Evolutionary conservation across 2,797 vertebrate genomes (phyloP), one percentile per base, ranked within the genome.

Genomic region (Platalea minor): DNA sequence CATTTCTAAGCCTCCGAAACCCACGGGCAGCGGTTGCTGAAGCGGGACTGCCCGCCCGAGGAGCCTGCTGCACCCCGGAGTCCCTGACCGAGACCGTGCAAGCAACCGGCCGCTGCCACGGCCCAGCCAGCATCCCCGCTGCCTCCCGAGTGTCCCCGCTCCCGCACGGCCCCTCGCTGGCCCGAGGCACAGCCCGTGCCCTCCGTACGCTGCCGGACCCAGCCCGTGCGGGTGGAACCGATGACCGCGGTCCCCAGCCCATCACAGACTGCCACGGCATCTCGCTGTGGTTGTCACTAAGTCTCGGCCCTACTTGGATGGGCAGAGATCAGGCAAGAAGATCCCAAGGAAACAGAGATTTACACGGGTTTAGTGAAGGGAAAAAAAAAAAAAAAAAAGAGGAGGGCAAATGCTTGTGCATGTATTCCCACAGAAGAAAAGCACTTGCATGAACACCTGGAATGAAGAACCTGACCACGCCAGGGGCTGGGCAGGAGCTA

Each of bases 11-110:
- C 31, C 59, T 37, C n/a, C 7, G 1, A 75, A 59, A 29, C 9
- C 26, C 5, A 0, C 12, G 20, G 26, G 70, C 78, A 67, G 41
- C 0, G 0, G 70, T 69, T 1, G 1, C 28, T 5, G 1, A 3
- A 75, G 68, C 25, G 1, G 48, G 11, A 28, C 35, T 15, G 23
- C 25, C 15, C 3, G 13, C 13, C 46, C 5, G 1, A 41, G 53
- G 75, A 61, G n/a, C 25, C 11, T 1, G 19, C 46, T 35, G 35
- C 7, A 6, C 39, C 45, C 45, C 39, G 19, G 53, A 33, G 26
- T 7, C 65, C 69, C 60, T 2, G 13, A 7, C 26, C 1, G 11
- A 57, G 51, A 31, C 51, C 12, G 19, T 29, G 43, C 31, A 28
- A 16, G 17, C 35, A 33, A 7, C 37, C 2, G 3, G 43, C 24